Conservation (phyloP, 2,797 vertebrate species). For the Lacerta agilis region DNA sequence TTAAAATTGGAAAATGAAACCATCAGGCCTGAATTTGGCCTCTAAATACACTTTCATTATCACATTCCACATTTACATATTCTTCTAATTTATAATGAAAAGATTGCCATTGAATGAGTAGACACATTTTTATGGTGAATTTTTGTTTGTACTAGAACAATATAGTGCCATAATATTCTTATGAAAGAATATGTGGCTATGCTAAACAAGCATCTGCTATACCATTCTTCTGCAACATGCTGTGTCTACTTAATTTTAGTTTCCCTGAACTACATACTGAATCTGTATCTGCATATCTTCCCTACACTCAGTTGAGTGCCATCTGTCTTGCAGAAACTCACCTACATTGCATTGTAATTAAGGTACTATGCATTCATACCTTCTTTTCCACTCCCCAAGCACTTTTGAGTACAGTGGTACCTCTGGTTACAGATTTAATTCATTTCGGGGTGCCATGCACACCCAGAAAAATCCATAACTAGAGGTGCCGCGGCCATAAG, state of each 20-base stretch:
- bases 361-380: background rate
- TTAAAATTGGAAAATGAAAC: slow-evolving; percentile 2
- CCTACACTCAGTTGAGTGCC: background rate
- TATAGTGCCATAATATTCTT: background rate
- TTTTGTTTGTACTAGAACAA: background rate
- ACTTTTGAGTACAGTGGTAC: background rate
- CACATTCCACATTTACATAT: background rate
- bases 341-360: background rate
- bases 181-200: background rate
- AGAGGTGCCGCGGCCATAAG: too few species aligned
- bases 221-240: background rate
- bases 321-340: background rate
- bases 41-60: background rate
- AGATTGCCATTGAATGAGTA: background rate
- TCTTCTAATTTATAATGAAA: background rate
- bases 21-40: background rate
- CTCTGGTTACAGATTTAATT: background rate
- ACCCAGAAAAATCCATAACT: too few species aligned
- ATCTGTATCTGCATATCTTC: background rate
- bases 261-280: background rate
- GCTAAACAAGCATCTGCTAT: background rate
- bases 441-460: too few species aligned
- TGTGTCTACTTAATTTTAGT: background rate
- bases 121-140: background rate
- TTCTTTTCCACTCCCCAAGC: background rate